Evolutionary conservation across 1,140 invertebrate genomes (phyloP), one percentile per base, ranked within the genome.

Genomic region (Hypsibius dujardini): DNA sequence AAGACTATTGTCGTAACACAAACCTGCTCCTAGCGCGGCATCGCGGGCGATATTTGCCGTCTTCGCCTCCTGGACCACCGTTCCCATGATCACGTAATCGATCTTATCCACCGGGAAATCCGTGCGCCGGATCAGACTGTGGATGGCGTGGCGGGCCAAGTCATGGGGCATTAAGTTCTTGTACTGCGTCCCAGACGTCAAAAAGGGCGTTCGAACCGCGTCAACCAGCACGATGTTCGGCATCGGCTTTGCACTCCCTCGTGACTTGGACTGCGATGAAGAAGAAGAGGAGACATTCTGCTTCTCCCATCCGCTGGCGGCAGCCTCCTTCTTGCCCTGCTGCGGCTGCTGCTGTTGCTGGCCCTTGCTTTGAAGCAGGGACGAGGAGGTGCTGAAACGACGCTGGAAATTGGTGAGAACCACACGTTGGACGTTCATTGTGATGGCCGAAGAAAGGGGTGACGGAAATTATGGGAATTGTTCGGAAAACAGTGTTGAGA

Each of bases 11-110:
- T 28, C 28, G 28, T 28, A 28, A 28, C 28, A 28, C 28, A 28
- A 28, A 28, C 28, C 28, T 28, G 28, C 28, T 28, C 28, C 28
- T 28, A 28, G 28, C 46, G 7, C 75, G 1, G 78, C 82, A 77
- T 86, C 86, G 72, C 86, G 77, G 1, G 87, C 95, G 75, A 99
- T 87, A 80, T 98, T 99, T 1, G 90, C 91, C 2, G 95, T 98
- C 80, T 90, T 93, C 1, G 95, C 90, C 84, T 99, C 96, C 79
- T 97, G 94, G 74, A 98, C 93, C 1, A 99, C 96, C 45, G 90
- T 94, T 60, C 96, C 96, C 80, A 93, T 89, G 1, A 92, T 83
- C 73, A 98, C 90, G 79, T 98, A 98, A 75, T 84, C 82, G 62
- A 80, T 93, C 89, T 78, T 74, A 28, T 76, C 71, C 28, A 75